Conservation (phyloP, 2,113 vertebrate genomes). For the Vulpes vulpes region DNA sequence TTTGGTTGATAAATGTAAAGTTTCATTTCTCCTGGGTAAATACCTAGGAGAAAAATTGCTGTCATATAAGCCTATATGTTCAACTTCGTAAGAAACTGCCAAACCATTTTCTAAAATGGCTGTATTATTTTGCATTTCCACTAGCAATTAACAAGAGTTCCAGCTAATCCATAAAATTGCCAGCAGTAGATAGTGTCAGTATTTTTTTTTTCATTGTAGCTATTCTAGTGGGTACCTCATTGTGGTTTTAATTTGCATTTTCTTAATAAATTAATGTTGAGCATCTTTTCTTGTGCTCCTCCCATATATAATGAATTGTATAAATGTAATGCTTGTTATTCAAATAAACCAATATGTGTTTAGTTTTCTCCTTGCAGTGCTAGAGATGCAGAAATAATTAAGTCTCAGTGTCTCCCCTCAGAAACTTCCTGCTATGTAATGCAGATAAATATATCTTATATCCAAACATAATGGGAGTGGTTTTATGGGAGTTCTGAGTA, state of each 20-base stretch:
- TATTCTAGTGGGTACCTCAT: background rate
- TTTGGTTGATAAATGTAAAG: background rate
- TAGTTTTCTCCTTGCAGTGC: background rate
- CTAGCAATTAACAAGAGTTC: background rate
- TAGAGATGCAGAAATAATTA: background rate
- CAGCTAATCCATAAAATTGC: background rate
- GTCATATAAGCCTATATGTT: background rate
- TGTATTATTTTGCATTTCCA: background rate
- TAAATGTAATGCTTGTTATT: background rate
- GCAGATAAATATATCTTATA: background rate
- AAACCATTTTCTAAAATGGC: background rate
- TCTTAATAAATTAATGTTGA: background rate
- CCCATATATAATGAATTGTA: background rate
- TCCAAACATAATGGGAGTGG: background rate
- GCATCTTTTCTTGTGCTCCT: background rate
- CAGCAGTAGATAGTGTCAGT: background rate
- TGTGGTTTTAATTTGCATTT: background rate
- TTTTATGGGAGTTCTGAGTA: background rate
- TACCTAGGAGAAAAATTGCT: background rate
- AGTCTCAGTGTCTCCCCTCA: background rate
- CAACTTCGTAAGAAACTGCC: background rate
- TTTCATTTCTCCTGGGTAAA: background rate
- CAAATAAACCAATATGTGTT: background rate
- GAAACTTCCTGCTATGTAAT: background rate
- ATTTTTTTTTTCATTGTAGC: background rate